Base-by-base conservation (phyloP, 2,888 invertebrate genomes). In the Pandemis heparana region DNA sequence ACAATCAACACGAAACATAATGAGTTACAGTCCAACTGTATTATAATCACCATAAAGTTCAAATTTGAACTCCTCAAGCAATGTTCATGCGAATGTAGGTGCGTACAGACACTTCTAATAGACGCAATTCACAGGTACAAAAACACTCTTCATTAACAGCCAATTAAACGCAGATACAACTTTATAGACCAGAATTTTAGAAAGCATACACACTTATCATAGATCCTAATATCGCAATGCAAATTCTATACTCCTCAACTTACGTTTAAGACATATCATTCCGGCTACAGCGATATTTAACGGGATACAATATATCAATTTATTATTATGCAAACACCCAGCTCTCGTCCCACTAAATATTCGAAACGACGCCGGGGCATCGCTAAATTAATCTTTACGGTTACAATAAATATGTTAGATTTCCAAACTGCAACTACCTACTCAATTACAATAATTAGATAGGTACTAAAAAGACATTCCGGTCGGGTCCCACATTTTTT, bases 91-190 rank as follows among this genome's bases (percentile, higher is more conserved):
- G 32, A 70, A 63, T 65, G 66, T 73, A 76, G 74, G 70, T 78
- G 70, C 73, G 62, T 60, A 77, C 74, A 79, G 71, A 75, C 76
- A 76, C 77, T 82, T 88, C 85, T 86, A 87, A 91, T 90, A 90
- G 90, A 89, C 87, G 89, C 89, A 92, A 90, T 85, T 82, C 75
- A 89, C 92, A 93, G 92, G 94, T 93, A 93, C 92, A 86, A 87
- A 83, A 85, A 88, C 80, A 86, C 83, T 87, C 88, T 82, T 81
- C 84, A 81, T 86, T 88, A 84, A 86, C 81, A 56, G 66, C 82
- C 82, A 88, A 87, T 87, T 87, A 79, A 83, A 87, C 84, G 83
- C 78, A 79, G 83, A 80, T 77, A 81, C 83, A 80, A 82, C 75
- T 78, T 83, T 79, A 79, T 78, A 89, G 88, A 89, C 89, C 86